A percentile compares a stretch with the other conserved stretches of the same genome.
phyloP scores from a whole-genome alignment of 2,888 invertebrate species.

The Rambutsinella grinnellia region DNA sequence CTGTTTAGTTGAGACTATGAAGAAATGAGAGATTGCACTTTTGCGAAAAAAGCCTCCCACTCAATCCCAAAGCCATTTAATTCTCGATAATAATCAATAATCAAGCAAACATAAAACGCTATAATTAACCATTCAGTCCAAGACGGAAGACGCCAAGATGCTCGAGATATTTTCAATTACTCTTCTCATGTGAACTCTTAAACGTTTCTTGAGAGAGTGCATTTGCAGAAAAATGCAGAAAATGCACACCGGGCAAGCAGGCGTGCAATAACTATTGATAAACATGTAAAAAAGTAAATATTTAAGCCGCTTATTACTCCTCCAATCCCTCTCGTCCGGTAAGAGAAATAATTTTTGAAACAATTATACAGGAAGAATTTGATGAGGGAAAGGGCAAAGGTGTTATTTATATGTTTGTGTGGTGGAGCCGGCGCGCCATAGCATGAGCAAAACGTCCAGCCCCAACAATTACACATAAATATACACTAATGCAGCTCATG shows the following conservation, averaged over 20 bases:
- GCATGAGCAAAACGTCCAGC: constrained; percentile 10
- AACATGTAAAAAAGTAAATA: not conserved
- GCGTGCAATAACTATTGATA: not conserved
- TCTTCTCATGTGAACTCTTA: too few relatives aligned
- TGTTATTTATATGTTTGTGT: constrained; percentile 41
- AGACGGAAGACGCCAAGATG: constrained; percentile 18
- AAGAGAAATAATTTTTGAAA: not conserved
- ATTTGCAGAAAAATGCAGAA: not conserved
- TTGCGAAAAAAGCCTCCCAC: not conserved
- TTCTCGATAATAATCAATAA: constrained; percentile 46
- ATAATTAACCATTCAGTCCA: too few relatives aligned
- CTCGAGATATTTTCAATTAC: not conserved
- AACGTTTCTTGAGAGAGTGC: not conserved
- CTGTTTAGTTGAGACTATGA: not conserved
- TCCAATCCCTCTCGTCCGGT: not conserved
- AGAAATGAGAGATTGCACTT: not conserved
- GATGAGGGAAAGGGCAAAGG: constrained; percentile 12
- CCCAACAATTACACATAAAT: constrained; percentile 42
- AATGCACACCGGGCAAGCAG: not conserved
- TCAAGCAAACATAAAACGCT: constrained; percentile 1
- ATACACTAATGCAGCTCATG: constrained; percentile 21
- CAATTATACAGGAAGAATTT: not conserved
- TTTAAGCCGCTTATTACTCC: not conserved
- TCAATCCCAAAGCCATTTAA: too few relatives aligned
- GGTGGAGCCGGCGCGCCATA: constrained; percentile 40